phyloP scores from a whole-genome alignment of 2,888 invertebrate genomes.

The Pocota personata region DNA sequence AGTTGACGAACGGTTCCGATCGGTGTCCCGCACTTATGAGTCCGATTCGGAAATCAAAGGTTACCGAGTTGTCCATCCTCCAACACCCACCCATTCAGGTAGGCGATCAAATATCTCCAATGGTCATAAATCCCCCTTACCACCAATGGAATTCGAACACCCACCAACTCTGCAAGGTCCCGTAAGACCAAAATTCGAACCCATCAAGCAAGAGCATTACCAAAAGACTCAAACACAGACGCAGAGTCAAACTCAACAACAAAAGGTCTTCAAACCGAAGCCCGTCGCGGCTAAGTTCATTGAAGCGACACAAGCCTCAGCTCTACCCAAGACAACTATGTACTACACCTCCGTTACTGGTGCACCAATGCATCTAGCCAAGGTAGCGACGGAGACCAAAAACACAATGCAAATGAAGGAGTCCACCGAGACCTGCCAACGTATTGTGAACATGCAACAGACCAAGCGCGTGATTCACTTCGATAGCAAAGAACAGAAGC shows the following conservation, averaged over 20 bases:
- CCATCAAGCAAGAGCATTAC: constrained; percentile 83
- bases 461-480: constrained; percentile 88
- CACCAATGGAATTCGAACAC: constrained; percentile 85
- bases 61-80: constrained; percentile 85
- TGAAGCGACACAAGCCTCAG: constrained; percentile 82
- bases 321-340: constrained; percentile 84
- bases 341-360: constrained; percentile 85
- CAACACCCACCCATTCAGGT: constrained; percentile 83
- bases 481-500: constrained; percentile 83
- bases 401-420: constrained; percentile 89
- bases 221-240: constrained; percentile 79
- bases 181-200: constrained; percentile 85
- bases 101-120: constrained; percentile 82
- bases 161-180: constrained; percentile 83
- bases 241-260: constrained; percentile 78
- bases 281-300: constrained; percentile 83
- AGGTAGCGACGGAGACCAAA: constrained; percentile 87
- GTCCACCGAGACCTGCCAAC: constrained; percentile 86
- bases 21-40: constrained; percentile 85
- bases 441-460: constrained; percentile 88
- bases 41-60: constrained; percentile 84
- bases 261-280: constrained; percentile 84
- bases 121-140: constrained; percentile 84
- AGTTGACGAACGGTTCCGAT: constrained; percentile 86
- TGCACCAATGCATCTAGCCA: constrained; percentile 85